Conservation (phyloP, 2,113 vertebrate species). For the Colaptes auratus region DNA sequence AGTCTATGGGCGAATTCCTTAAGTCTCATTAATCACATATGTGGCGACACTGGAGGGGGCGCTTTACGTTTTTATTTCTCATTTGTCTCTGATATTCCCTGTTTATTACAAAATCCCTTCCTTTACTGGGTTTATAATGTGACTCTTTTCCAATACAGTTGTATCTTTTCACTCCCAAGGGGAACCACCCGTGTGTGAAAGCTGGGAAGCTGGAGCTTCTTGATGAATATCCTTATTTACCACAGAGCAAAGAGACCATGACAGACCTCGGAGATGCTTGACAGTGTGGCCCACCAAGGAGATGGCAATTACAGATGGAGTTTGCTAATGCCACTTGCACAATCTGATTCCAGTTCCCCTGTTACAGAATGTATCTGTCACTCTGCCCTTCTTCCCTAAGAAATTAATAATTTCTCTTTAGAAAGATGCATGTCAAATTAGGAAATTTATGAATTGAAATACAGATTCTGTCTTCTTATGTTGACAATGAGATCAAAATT, state of each 20-base stretch:
- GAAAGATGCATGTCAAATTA: not conserved
- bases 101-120: conserved; percentile 70
- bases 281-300: not conserved
- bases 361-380: not conserved
- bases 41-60: conserved; percentile 65
- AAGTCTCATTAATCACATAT: conserved; percentile 73
- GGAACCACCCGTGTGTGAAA: conserved; percentile 32
- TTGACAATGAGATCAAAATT: not conserved
- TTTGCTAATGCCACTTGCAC: not conserved
- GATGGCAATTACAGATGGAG: conserved; percentile 9
- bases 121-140: conserved; percentile 58
- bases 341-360: not conserved
- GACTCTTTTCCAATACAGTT: conserved; percentile 59
- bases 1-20: conserved; percentile 66
- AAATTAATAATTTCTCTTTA: not conserved
- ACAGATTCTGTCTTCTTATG: not conserved
- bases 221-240: conserved; percentile 27
- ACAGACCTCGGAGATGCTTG: conserved; percentile 3
- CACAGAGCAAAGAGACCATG: conserved; percentile 30
- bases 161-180: conserved; percentile 44
- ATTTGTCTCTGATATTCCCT: conserved; percentile 71
- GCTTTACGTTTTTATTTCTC: conserved; percentile 72
- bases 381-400: not conserved
- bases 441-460: not conserved
- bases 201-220: conserved; percentile 36